phyloP scores from a whole-genome alignment of 2,113 vertebrate genomes.

The Notothenia rossii region DNA sequence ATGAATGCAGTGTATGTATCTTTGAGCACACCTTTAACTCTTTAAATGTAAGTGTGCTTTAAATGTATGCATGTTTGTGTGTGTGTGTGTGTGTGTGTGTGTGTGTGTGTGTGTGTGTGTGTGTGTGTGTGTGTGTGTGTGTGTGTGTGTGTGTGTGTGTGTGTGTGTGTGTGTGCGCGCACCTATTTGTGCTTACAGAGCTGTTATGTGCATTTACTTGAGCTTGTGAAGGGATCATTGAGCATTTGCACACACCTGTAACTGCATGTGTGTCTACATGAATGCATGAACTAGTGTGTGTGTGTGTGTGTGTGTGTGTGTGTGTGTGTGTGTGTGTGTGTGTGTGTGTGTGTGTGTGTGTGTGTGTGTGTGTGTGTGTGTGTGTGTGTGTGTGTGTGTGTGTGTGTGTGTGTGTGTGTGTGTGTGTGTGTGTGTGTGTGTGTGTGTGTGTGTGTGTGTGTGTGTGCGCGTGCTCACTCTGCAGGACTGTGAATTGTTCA shows the following conservation, averaged over 20 bases:
- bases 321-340: slow-evolving; percentile 30
- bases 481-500: slow-evolving; percentile 57
- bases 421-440: slow-evolving; percentile 35
- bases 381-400: slow-evolving; percentile 21
- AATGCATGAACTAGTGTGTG: slow-evolving; percentile 25
- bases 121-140: neutral
- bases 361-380: slow-evolving; percentile 41
- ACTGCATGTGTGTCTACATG: slow-evolving; percentile 47
- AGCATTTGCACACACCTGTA: slow-evolving; percentile 60
- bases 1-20: no score
- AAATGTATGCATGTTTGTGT: no score
- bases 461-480: neutral
- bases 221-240: slow-evolving; percentile 58
- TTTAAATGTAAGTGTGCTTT: no score
- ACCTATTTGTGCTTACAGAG: slow-evolving; percentile 15
- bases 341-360: slow-evolving; percentile 14
- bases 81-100: neutral
- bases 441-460: slow-evolving; percentile 28
- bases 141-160: slow-evolving; percentile 23
- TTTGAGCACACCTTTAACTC: no score
- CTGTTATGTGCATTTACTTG: slow-evolving; percentile 52
- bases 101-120: neutral
- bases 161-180: neutral
- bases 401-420: slow-evolving; percentile 21
- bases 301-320: no score